These are phyloP conservation scores for Thaumatotibia leucotreta DNA, from an alignment of 1,140 invertebrate genomes.

Conservation along the genomic window DNA sequence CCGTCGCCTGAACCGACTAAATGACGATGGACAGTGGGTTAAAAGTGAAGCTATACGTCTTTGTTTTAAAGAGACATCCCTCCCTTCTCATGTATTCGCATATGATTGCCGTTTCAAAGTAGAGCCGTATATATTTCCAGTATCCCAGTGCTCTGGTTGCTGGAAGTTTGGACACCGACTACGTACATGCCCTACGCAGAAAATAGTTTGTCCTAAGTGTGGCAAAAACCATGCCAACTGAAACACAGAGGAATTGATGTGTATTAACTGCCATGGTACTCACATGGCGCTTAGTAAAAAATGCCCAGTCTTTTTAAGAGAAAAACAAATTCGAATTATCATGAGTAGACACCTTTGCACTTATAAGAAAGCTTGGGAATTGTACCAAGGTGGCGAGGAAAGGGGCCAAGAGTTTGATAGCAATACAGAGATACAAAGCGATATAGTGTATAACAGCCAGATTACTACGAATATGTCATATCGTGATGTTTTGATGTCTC, in stretches of 20 bases:
- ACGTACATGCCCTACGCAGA: constrained; percentile 19
- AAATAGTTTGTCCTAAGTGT: constrained; percentile 32
- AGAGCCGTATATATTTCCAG: constrained; percentile 16
- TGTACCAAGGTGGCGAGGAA: constrained; percentile 15
- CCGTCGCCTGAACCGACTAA: background rate
- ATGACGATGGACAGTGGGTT: background rate
- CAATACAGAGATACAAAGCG: background rate
- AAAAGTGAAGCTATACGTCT: constrained; percentile 8
- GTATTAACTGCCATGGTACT: constrained; percentile 25
- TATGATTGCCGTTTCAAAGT: background rate
- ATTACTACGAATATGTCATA: background rate
- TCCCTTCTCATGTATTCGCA: constrained; percentile 7
- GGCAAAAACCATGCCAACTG: constrained; percentile 29
- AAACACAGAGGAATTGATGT: constrained; percentile 21
- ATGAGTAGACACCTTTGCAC: constrained; percentile 25
- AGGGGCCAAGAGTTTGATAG: background rate
- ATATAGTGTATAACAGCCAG: background rate
- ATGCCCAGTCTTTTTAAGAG: constrained; percentile 27
- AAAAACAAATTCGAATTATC: constrained; percentile 23
- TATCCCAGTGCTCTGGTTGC: constrained; percentile 20
- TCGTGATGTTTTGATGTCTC: background rate
- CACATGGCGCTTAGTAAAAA: constrained; percentile 25
- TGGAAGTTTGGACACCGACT: constrained; percentile 24
- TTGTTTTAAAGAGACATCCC: constrained; percentile 3
- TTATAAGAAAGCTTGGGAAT: constrained; percentile 18